These are phyloP conservation scores for Cistogaster globosa DNA, from an alignment of 2,888 invertebrate genomes.

Conservation along the genomic window DNA sequence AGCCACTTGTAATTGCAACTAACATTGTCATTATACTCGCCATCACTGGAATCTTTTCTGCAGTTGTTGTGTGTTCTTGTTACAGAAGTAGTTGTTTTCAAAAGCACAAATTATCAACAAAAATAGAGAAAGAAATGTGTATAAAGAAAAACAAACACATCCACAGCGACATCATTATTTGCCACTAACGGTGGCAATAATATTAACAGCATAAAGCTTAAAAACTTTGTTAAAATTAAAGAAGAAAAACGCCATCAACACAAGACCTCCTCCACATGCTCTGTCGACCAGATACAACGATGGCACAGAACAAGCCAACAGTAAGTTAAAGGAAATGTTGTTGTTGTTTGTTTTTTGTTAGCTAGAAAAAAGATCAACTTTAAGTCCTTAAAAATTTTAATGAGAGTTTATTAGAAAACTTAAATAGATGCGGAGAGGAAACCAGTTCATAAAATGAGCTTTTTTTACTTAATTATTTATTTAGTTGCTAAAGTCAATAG, in stretches of 20 bases:
- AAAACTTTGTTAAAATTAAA: conserved; percentile 35
- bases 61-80: conserved; percentile 41
- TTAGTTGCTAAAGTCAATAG: too few relatives aligned
- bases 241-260: conserved; percentile 22
- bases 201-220: conserved; percentile 20
- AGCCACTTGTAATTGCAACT: conserved; percentile 36
- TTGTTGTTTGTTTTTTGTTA: conserved; percentile 1
- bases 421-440: not conserved
- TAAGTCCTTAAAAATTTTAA: conserved; percentile 17
- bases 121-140: not conserved
- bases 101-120: conserved; percentile 15
- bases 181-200: conserved; percentile 63
- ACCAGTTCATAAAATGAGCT: too few relatives aligned
- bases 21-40: conserved; percentile 36
- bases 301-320: conserved; percentile 12
- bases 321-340: conserved; percentile 20
- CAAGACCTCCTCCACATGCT: conserved; percentile 9
- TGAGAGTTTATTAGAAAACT: conserved; percentile 27
- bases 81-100: conserved; percentile 19
- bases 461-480: too few relatives aligned
- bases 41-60: conserved; percentile 17
- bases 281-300: conserved; percentile 2
- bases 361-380: conserved; percentile 4
- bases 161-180: conserved; percentile 51
- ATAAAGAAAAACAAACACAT: conserved; percentile 26